Conservation (phyloP, 1,140 invertebrate species). For the Scaptomyza pallida region DNA sequence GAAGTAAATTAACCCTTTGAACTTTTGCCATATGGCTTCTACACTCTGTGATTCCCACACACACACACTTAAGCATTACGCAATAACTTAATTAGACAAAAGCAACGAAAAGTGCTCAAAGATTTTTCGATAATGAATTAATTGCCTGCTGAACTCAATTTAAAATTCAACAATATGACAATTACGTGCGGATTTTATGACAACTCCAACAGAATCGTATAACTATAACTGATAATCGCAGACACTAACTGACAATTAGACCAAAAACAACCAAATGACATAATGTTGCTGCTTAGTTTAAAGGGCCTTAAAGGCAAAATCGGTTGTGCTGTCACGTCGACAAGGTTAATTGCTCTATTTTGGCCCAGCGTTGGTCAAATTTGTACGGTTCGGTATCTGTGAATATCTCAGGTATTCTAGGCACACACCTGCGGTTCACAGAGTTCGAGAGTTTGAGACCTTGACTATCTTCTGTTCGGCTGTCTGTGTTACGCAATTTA, state of each 20-base stretch:
- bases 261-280: constrained; percentile 35
- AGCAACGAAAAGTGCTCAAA: neutral
- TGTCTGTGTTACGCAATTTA: constrained; percentile 42
- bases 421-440: constrained; percentile 39
- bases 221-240: constrained; percentile 52
- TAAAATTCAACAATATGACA: constrained; percentile 31
- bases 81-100: constrained; percentile 13
- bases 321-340: constrained; percentile 59
- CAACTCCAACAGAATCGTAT: neutral
- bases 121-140: constrained; percentile 65
- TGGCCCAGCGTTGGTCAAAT: constrained; percentile 36
- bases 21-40: neutral
- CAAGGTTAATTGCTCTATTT: constrained; percentile 78
- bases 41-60: constrained; percentile 1
- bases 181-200: constrained; percentile 63
- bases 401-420: constrained; percentile 28
- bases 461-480: too few relatives aligned
- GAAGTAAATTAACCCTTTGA: neutral
- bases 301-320: constrained; percentile 19
- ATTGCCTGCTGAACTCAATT: constrained; percentile 51
- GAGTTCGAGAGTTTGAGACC: constrained; percentile 26
- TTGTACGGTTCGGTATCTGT: constrained; percentile 36
- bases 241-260: constrained; percentile 59
- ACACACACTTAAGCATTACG: neutral
- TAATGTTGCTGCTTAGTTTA: constrained; percentile 25